Evolutionary conservation across 2,113 vertebrate species (phyloP).

Genomic region (Odontophorus gujanensis): DNA sequence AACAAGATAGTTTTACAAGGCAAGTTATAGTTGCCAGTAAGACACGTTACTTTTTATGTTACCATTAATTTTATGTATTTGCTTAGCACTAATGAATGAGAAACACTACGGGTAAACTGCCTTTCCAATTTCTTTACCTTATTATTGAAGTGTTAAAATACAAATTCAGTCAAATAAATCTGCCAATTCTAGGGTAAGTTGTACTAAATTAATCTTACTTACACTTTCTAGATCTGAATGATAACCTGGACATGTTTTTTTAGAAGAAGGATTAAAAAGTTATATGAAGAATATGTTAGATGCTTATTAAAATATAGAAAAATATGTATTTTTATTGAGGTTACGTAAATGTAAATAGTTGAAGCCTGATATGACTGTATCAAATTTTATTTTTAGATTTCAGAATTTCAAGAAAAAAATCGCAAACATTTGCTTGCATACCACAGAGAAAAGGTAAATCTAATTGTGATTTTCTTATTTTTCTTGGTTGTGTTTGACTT

Average conservation of each 20-base stretch:
- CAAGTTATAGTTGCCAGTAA: conserved; percentile 31
- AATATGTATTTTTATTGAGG: neutral
- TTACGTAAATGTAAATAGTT: neutral
- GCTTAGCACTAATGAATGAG: conserved; percentile 39
- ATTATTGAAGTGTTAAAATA: neutral
- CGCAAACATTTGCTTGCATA: conserved; percentile 81
- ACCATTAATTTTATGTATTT: conserved; percentile 58
- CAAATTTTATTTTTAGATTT: conserved; percentile 79
- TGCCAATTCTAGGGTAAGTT: neutral
- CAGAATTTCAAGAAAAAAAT: conserved; percentile 89
- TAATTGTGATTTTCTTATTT: neutral
- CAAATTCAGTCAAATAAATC: conserved; percentile 1
- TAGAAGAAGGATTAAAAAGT: neutral
- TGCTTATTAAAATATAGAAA: neutral
- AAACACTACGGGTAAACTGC: neutral
- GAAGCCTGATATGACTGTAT: neutral
- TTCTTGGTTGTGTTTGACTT: neutral
- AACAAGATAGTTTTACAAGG: conserved; percentile 47
- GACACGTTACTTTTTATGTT: conserved; percentile 54
- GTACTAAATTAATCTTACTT: neutral
- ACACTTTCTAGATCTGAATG: neutral
- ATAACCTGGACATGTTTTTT: neutral
- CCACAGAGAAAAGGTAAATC: conserved; percentile 83
- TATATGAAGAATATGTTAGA: neutral
- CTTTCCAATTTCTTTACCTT: conserved; percentile 18